Percentiles rank a stretch among this genome's conserved stretches.
Conservation (phyloP, 2,113 vertebrate genomes). For the Mormyrus lacerda region DNA sequence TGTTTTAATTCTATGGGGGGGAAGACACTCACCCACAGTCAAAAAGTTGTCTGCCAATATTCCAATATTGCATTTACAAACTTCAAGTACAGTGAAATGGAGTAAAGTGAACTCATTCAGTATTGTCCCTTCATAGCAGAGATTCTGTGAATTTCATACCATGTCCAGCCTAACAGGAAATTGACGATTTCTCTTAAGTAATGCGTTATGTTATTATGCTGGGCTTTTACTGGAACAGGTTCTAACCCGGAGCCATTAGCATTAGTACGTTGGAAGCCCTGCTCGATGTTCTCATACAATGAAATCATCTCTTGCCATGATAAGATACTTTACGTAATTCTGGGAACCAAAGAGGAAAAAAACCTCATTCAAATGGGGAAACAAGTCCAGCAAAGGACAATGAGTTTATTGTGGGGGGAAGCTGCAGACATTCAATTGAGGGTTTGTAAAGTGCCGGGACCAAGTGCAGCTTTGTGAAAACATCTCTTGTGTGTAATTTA, state of each 20-base stretch:
- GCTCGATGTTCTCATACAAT: not conserved
- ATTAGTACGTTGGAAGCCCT: not conserved
- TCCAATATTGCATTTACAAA: not conserved
- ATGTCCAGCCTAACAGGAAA: not conserved
- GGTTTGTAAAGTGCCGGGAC: not conserved
- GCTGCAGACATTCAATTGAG: not conserved
- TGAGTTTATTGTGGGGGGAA: not conserved
- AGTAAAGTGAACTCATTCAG: not conserved
- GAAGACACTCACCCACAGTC: not conserved
- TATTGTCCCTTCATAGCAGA: not conserved
- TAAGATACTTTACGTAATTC: conserved; percentile 7
- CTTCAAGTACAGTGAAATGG: not conserved
- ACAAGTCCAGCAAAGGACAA: not conserved
- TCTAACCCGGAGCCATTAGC: not conserved
- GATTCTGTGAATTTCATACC: not conserved
- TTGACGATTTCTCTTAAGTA: not conserved
- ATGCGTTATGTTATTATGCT: not conserved
- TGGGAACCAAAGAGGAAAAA: not conserved
- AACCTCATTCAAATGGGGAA: not conserved
- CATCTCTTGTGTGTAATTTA: not conserved
- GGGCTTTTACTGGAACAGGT: not conserved
- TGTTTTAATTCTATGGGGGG: not conserved
- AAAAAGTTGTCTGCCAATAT: not conserved
- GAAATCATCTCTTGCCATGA: not conserved
- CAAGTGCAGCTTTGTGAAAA: conserved; percentile 9